phyloP scores from a whole-genome alignment of 2,113 vertebrate species.

The Proterorhinus semilunaris region DNA sequence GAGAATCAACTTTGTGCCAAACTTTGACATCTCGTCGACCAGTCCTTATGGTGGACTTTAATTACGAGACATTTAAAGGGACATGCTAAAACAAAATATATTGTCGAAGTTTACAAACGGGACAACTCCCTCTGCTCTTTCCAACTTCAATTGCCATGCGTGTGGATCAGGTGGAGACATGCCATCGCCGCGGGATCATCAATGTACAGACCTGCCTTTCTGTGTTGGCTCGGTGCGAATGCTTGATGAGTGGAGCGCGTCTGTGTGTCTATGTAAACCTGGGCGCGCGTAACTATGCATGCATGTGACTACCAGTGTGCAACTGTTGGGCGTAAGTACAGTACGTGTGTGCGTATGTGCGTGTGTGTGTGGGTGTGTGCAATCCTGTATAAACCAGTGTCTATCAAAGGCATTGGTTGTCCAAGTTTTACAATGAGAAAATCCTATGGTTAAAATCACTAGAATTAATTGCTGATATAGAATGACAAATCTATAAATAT shows the following conservation, averaged over 20 bases:
- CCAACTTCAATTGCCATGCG: slow-evolving; percentile 68
- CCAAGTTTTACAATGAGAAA: slow-evolving; percentile 69
- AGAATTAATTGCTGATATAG: slow-evolving; percentile 80
- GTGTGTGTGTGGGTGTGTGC: slow-evolving; percentile 35
- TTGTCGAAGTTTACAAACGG: slow-evolving; percentile 67
- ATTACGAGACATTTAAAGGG: slow-evolving; percentile 2
- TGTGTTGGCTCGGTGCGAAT: slow-evolving; percentile 69
- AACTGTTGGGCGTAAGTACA: slow-evolving; percentile 43
- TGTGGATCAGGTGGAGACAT: slow-evolving; percentile 72
- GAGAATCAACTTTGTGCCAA: slow-evolving; percentile 75
- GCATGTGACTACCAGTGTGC: slow-evolving; percentile 58
- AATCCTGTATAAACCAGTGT: slow-evolving; percentile 74
- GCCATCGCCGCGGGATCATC: slow-evolving; percentile 63
- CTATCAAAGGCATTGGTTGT: slow-evolving; percentile 72
- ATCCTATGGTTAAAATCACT: slow-evolving; percentile 70
- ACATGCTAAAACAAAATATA: background rate
- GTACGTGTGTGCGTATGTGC: slow-evolving; percentile 33
- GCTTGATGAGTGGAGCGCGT: slow-evolving; percentile 6
- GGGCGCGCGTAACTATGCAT: slow-evolving; percentile 41
- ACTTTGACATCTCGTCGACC: slow-evolving; percentile 69
- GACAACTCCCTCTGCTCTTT: slow-evolving; percentile 71
- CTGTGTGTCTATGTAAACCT: slow-evolving; percentile 15
- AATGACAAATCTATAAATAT: slow-evolving; percentile 79
- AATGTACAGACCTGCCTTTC: slow-evolving; percentile 80
- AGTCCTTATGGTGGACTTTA: slow-evolving; percentile 39